Evolutionary conservation across 2,888 invertebrate species (phyloP), one percentile per base, ranked within the genome.

Genomic region (Trachelus tabidus): DNA sequence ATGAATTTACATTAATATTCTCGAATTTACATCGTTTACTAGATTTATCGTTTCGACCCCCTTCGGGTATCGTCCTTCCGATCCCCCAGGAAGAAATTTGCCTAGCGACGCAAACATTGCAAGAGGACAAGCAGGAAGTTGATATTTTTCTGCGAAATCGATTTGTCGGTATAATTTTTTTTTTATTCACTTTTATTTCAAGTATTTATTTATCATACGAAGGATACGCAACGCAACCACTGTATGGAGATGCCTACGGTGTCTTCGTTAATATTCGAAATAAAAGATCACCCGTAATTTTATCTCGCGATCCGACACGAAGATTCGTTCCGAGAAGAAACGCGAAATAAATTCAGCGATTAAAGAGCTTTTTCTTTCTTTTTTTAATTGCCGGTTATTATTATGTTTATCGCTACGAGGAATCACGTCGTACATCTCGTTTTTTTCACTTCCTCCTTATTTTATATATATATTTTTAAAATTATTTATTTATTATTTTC

Each of bases 1-100:
- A 89, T 88, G 90, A 90, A 91, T 91, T 91, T 90, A 89, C 91
- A 91, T 91, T 89, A 89, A 90, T 88, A 84, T 86, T 79, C 82
- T 81, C 34, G 83, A 85, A 88, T 87, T 90, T 89, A 87, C 86
- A 87, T 85, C 89, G 84, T 89, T 90, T 85, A 86, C 87, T 84
- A 86, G 91, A 91, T 90, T 91, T 90, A 90, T 91, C 87, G 86
- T 89, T 84, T 84, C 85, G 83, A 81, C 80, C 87, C 85, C 37
- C 15, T 37, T 37, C 88, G 89, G 89, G 23, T 56, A 87, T 88
- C 87, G 87, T 79, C 71, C 71, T 71, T 71, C 71, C 71, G 71
- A 31, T 71, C 71, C 71, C 11, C 56, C 56, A 23, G 56, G 6
- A 56, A 56, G 2, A 56, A 56, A 56, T 23, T 56, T 9, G 56